Conservation (phyloP, 2,888 invertebrate genomes). For the Elaeidobius kamerunicus region DNA sequence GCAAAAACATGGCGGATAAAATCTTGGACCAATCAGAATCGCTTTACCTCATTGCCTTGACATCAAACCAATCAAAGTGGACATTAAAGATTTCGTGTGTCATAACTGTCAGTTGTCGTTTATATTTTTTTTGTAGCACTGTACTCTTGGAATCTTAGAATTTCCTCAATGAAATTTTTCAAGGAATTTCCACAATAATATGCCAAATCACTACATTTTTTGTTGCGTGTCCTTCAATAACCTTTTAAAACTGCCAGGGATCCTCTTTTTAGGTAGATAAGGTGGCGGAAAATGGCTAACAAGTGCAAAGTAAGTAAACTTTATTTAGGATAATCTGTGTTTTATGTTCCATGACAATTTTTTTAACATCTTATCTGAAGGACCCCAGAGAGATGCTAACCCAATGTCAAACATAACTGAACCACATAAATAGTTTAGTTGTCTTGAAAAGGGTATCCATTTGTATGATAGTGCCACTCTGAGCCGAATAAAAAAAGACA, state of each 20-base stretch:
- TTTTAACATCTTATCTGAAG: not conserved
- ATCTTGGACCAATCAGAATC: too few relatives aligned
- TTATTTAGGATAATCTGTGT: too few relatives aligned
- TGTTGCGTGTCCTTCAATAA: not conserved
- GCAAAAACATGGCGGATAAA: too few relatives aligned
- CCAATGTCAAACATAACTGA: too few relatives aligned
- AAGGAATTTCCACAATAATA: conserved; percentile 5
- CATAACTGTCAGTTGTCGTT: too few relatives aligned
- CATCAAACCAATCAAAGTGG: too few relatives aligned
- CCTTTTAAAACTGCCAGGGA: not conserved
- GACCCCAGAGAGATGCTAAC: not conserved
- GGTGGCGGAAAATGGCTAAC: conserved; percentile 7
- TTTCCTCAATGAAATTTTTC: too few relatives aligned
- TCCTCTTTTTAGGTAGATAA: not conserved
- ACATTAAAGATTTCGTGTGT: too few relatives aligned
- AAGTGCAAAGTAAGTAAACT: conserved; percentile 7
- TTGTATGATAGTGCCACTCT: not conserved
- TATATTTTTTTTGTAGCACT: too few relatives aligned
- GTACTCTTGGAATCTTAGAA: too few relatives aligned
- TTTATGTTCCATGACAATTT: not conserved
- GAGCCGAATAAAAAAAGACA: not conserved
- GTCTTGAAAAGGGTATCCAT: not conserved
- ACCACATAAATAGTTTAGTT: not conserved
- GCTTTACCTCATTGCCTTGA: too few relatives aligned
- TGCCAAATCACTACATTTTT: conserved; percentile 8